Evolutionary conservation across 2,888 invertebrate genomes (phyloP), one percentile per base, ranked within the genome.

Genomic region (Chelonus formosanus): DNA sequence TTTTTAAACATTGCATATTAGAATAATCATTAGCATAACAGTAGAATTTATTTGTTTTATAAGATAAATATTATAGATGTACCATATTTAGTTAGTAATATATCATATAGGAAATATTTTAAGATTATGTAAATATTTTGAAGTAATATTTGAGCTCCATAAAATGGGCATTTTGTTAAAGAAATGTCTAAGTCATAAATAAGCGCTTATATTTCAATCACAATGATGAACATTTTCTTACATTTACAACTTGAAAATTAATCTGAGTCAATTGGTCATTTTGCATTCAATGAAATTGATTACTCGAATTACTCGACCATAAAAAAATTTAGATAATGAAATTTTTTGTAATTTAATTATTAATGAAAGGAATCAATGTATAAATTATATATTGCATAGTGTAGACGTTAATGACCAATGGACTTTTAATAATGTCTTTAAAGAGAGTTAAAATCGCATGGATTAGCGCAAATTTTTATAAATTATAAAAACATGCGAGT

Each of bases 1-100:
- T 73, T 76, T 77, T 75, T 71, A 74, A 80, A 78, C 76, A 78
- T 75, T 75, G 76, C 76, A 74, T 70, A 72, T 54, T 75, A 77
- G 70, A 71, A 72, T 78, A 73, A 71, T 76, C 75, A 73, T 75
- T 76, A 75, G 78, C 72, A 71, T 76, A 78, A 76, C 72, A 75
- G 69, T 75, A 72, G 71, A 72, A 73, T 75, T 75, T 74, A n/a
- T 44, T 35, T 48, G 10, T 50, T 60, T 36, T 35, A n/a, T 58
- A 64, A 43, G 55, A 63, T 66, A 63, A 65, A 62, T 65, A 68
- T 57, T 45, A 44, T 55, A 43, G 4, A 31, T 47, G 4, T 44
- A 35, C 47, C 36, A 47, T n/a, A 47, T 45, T 32, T 35, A 4
- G 35, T 48, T 57, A 40, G 40, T 36, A 52, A 50, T 63, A 60